A percentile compares a stretch with the other conserved stretches of the same genome.
Conservation (phyloP, 2,888 invertebrate genomes). For the Apotomis betuletana region DNA sequence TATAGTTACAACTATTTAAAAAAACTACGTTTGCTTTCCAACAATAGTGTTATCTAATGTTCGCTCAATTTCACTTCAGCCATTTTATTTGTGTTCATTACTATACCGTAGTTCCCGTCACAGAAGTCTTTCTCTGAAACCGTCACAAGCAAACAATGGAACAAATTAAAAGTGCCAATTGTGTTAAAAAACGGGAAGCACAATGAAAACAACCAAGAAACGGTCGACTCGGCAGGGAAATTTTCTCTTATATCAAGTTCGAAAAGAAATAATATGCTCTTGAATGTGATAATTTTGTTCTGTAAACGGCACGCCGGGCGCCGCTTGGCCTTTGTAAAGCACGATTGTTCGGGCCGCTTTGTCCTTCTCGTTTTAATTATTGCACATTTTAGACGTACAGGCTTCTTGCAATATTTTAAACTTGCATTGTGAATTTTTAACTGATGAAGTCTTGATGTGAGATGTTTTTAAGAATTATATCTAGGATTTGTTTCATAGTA, state of each 20-base stretch:
- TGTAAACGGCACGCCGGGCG: slow-evolving; percentile 13
- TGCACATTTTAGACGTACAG: slow-evolving; percentile 29
- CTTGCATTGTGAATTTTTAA: neutral
- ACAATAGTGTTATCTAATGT: neutral
- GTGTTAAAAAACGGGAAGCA: slow-evolving; percentile 20
- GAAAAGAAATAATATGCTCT: slow-evolving; percentile 23
- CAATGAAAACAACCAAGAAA: slow-evolving; percentile 16
- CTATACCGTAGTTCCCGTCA: slow-evolving; percentile 17
- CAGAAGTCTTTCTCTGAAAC: slow-evolving; percentile 20
- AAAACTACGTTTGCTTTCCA: neutral
- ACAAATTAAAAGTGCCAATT: slow-evolving; percentile 32
- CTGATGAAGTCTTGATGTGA: neutral
- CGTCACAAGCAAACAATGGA: slow-evolving; percentile 32
- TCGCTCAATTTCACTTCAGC: slow-evolving; percentile 13
- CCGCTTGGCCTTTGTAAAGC: slow-evolving; percentile 29
- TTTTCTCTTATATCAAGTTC: slow-evolving; percentile 23
- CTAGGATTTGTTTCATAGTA: no score
- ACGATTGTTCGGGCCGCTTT: slow-evolving; percentile 29
- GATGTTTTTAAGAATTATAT: no score
- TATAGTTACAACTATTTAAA: no score
- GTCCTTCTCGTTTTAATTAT: slow-evolving; percentile 31
- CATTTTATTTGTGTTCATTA: slow-evolving; percentile 10
- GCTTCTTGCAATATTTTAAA: neutral
- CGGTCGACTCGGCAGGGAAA: slow-evolving; percentile 8
- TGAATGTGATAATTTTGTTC: slow-evolving; percentile 34